phyloP scores from a whole-genome alignment of 64 coral and sea anemone species.

The Montipora foliosa region DNA sequence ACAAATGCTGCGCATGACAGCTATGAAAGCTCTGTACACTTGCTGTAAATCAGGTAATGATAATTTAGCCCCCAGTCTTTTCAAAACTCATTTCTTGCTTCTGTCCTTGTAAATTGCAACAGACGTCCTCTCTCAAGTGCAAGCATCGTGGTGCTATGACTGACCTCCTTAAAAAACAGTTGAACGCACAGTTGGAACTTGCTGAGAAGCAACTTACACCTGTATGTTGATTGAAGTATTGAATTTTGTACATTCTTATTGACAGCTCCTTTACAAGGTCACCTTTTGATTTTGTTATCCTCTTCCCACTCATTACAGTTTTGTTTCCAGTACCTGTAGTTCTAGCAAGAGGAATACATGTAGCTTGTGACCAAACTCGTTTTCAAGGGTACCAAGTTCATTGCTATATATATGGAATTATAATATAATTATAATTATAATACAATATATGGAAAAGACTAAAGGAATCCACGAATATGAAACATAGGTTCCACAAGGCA shows the following conservation, averaged over 20 bases:
- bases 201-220: conserved; percentile 86
- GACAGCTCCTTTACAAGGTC: background rate
- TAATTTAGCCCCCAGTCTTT: background rate
- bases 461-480: too few relatives aligned
- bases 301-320: background rate
- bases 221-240: conserved; percentile 47
- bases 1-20: too few relatives aligned
- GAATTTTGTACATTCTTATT: too few relatives aligned
- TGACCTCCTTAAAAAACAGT: conserved; percentile 74
- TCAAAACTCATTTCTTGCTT: background rate
- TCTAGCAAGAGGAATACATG: background rate
- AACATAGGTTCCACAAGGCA: too few relatives aligned
- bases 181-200: conserved; percentile 85
- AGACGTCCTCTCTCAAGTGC: conserved; percentile 82
- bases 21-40: too few relatives aligned
- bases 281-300: background rate
- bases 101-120: conserved; percentile 6
- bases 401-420: too few relatives aligned
- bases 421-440: too few relatives aligned
- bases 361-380: too few relatives aligned
- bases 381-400: too few relatives aligned
- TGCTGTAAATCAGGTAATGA: too few relatives aligned
- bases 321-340: background rate
- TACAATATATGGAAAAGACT: too few relatives aligned
- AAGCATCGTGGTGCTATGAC: conserved; percentile 80